These are phyloP conservation scores for Pimephales promelas DNA, from an alignment of 2,113 vertebrate genomes.

Conservation along the genomic window DNA sequence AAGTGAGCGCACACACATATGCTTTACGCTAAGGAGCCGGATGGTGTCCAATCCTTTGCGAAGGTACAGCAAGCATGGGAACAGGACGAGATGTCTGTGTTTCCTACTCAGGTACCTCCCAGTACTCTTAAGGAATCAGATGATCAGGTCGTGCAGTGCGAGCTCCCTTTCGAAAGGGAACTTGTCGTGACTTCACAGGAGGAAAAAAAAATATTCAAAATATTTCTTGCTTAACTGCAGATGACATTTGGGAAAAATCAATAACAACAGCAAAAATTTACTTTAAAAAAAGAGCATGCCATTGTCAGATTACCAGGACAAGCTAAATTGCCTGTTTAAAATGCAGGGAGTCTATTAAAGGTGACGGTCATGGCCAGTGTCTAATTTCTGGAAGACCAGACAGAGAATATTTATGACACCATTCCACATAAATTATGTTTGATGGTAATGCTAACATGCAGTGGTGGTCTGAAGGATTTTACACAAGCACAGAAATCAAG, in stretches of 20 bases:
- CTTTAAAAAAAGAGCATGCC: not conserved
- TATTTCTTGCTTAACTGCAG: no score
- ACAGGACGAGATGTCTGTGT: no score
- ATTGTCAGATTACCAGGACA: not conserved
- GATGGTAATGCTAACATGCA: constrained; percentile 25
- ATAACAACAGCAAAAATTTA: not conserved
- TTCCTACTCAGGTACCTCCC: no score
- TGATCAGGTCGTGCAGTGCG: no score
- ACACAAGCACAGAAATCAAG: constrained; percentile 14
- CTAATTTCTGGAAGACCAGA: constrained; percentile 11
- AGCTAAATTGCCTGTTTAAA: not conserved
- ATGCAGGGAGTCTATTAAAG: constrained; percentile 11
- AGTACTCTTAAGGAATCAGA: no score
- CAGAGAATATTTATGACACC: constrained; percentile 31
- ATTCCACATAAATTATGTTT: constrained; percentile 8
- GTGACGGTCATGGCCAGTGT: not conserved
- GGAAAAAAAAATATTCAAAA: not conserved
- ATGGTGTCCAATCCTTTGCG: no score
- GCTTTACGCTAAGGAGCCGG: no score
- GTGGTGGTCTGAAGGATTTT: not conserved
- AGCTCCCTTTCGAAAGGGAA: no score
- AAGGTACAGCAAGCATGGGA: no score
- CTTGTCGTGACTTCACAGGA: not conserved
- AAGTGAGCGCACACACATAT: no score
- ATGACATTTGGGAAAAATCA: no score